Evolutionary conservation across 53 echinoderm and acorn worm species (phyloP).

Genomic region (Crossaster papposus): DNA sequence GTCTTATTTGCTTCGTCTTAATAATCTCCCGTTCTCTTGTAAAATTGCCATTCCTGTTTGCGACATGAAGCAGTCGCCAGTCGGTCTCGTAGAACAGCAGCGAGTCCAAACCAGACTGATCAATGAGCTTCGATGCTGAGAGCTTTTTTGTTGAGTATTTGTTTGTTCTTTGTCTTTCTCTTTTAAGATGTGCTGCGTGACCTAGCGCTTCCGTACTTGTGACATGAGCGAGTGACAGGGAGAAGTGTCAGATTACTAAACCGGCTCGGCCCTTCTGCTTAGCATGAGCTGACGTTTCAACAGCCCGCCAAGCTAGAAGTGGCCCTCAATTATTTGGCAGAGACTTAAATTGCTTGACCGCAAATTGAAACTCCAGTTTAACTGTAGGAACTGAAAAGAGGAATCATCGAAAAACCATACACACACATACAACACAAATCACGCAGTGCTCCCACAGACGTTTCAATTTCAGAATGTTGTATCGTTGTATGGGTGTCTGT

Average conservation of each 20-base stretch:
- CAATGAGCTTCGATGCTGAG: background rate
- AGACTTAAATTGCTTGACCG: too few species aligned
- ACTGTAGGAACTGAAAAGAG: too few species aligned
- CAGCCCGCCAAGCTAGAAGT: too few species aligned
- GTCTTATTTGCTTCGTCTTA: background rate
- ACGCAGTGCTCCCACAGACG: too few species aligned
- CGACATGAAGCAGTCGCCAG: background rate
- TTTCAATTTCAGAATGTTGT: too few species aligned
- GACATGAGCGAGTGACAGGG: conserved; percentile 17
- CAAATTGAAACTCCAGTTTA: too few species aligned
- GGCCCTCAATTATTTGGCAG: too few species aligned
- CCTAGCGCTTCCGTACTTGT: conserved; percentile 8
- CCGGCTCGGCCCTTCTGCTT: background rate
- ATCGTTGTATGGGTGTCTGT: too few species aligned
- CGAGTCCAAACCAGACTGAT: background rate
- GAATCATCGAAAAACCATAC: too few species aligned
- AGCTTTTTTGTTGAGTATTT: background rate
- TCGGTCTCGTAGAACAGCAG: background rate
- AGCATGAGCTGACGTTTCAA: too few species aligned
- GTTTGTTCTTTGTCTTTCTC: background rate
- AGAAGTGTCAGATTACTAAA: background rate
- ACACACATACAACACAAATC: too few species aligned
- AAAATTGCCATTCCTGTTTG: background rate
- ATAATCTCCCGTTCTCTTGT: background rate
- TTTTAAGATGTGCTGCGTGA: background rate